Conservation (phyloP, 2,113 vertebrate species). For the Prietella phreatophila region DNA sequence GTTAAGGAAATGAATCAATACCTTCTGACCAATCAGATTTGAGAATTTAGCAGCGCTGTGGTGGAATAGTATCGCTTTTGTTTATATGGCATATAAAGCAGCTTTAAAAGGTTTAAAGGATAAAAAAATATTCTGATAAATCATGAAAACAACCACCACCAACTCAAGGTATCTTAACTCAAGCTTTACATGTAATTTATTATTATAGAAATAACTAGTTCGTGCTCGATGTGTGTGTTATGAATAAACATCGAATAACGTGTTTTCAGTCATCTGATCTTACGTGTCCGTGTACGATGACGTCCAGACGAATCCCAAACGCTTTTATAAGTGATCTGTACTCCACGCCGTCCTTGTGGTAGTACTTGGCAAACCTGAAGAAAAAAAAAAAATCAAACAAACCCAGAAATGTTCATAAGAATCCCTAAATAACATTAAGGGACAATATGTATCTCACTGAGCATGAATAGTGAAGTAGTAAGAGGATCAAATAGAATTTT, state of each 20-base stretch:
- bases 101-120: neutral
- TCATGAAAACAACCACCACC: neutral
- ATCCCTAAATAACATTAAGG: neutral
- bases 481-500: neutral
- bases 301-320: slow-evolving; percentile 84
- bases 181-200: neutral
- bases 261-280: slow-evolving; percentile 17
- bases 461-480: neutral
- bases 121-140: neutral
- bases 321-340: slow-evolving; percentile 83
- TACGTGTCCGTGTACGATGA: slow-evolving; percentile 89
- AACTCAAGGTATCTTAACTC: neutral
- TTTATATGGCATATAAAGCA: neutral
- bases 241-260: neutral
- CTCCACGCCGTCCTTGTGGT: slow-evolving; percentile 70
- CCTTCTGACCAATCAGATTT: neutral
- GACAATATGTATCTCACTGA: neutral
- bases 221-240: neutral
- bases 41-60: neutral
- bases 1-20: neutral
- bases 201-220: neutral
- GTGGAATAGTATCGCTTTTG: neutral
- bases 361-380: slow-evolving; percentile 83
- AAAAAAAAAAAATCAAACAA: neutral
- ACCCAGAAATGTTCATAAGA: neutral